Evolutionary conservation across 2,888 invertebrate species (phyloP).

Genomic region (Leucania comma): DNA sequence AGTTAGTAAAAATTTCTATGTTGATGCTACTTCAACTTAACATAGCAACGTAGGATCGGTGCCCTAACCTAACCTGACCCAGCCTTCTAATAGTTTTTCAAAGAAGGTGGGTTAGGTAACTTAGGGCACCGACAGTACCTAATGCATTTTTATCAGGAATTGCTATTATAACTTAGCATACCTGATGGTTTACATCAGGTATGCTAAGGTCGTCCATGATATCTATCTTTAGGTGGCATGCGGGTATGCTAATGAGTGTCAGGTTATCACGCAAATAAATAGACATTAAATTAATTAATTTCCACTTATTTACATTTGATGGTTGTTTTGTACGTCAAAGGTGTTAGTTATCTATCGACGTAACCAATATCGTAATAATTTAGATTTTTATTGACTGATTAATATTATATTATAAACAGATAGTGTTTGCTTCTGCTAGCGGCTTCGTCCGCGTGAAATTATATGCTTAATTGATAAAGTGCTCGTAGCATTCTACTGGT

Average conservation of each 20-base stretch:
- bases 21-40: background rate
- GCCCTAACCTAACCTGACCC: too few relatives aligned
- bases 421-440: background rate
- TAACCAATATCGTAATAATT: background rate
- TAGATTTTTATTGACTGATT: constrained; percentile 1
- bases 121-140: too few relatives aligned
- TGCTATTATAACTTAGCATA: too few relatives aligned
- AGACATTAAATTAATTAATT: constrained; percentile 34
- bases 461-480: too few relatives aligned
- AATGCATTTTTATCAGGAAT: constrained; percentile 1
- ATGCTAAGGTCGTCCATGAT: constrained; percentile 27
- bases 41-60: background rate
- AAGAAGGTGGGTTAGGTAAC: too few relatives aligned
- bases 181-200: constrained; percentile 10
- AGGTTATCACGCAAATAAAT: constrained; percentile 14
- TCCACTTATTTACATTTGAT: constrained; percentile 41
- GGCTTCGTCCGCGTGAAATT: too few relatives aligned
- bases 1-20: too few relatives aligned
- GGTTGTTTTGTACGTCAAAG: constrained; percentile 28
- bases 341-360: background rate
- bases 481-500: too few relatives aligned
- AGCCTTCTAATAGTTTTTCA: too few relatives aligned
- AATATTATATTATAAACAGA: background rate
- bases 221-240: constrained; percentile 20
- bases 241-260: constrained; percentile 40